A percentile compares a stretch with the other conserved stretches of the same genome.
These are phyloP conservation scores for Ophioninae sp. DNA, from an alignment of 2,888 invertebrate species.

Conservation along the genomic window DNA sequence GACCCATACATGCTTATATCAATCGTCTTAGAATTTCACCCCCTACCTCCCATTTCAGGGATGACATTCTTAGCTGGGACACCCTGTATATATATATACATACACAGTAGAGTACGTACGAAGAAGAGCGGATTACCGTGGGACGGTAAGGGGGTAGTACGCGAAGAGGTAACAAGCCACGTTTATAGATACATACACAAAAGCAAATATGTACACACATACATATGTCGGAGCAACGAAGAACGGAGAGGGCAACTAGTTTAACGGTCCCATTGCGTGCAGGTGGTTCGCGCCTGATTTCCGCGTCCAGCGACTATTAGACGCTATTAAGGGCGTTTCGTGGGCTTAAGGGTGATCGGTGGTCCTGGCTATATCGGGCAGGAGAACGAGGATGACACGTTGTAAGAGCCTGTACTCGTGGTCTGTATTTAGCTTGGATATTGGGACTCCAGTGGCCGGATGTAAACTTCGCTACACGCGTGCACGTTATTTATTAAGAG, in stretches of 20 bases:
- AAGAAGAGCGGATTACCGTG: constrained; percentile 52
- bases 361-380: constrained; percentile 43
- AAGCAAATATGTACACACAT: constrained; percentile 6
- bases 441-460: not conserved
- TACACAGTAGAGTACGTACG: constrained; percentile 13
- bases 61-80: too few species aligned
- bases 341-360: constrained; percentile 68
- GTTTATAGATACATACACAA: not conserved
- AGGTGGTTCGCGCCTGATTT: constrained; percentile 72
- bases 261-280: constrained; percentile 72
- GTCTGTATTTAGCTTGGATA: constrained; percentile 11
- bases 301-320: constrained; percentile 67
- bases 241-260: constrained; percentile 61
- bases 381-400: not conserved
- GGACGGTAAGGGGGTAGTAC: constrained; percentile 30
- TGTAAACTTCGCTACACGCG: not conserved
- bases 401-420: constrained; percentile 1
- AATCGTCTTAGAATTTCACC: too few species aligned
- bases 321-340: constrained; percentile 67
- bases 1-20: too few species aligned
- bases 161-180: not conserved
- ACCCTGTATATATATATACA: not conserved
- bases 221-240: constrained; percentile 8
- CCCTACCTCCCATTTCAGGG: too few species aligned
- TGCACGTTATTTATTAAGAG: not conserved